Evolutionary conservation across 2,113 vertebrate genomes (phyloP), one percentile per base, ranked within the genome.

Genomic region (Actenoides lindsayi): DNA sequence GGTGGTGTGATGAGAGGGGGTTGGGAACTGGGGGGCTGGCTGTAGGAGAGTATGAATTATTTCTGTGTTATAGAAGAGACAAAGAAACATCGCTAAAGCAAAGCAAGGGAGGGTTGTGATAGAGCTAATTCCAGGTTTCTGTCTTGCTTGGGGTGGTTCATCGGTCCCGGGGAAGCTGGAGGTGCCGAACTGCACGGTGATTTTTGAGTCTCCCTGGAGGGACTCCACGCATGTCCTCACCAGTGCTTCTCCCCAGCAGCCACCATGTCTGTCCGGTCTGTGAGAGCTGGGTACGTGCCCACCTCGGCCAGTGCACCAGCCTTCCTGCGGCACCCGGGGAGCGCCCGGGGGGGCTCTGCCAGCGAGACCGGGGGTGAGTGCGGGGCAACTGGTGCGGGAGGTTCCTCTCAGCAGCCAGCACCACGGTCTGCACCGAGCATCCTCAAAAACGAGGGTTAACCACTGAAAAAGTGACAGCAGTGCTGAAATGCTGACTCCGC

Each of bases 381-480:
- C 5, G 23, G 20, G 8, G 42, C 3, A 3, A 42, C 50, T 14
- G 3, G 16, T 0, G 42, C 25, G 23, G 74, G 70, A 5, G 18
- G 50, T 44, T n/a, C 16, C 85, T 56, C 10, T 3, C 73, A 33
- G 71, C 39, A 1, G 37, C 5, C 12, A 31, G 50, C 54, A 54
- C 12, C 4, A 2, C 4, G 5, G 57, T 0, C 23, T 11, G 87
- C 9, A 2, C 74, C 7, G 17, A 30, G 64, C 0, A 2, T 27
- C 41, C 59, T 33, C 48, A 6, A 21, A n/a, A 6, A 18, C 0
- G 16, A 41, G n/a, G 16, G 5, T 7, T 30, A 56, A 3, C 2
- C 0, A 3, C 41, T 31, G 2, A 4, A 0, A 9, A n/a, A 31
- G 2, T 1, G 4, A 2, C 3, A 4, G 16, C 33, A 33, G 24